A percentile compares a stretch with the other conserved stretches of the same genome.
Conservation (phyloP, 2,113 vertebrate genomes). For the Oceanites oceanicus region DNA sequence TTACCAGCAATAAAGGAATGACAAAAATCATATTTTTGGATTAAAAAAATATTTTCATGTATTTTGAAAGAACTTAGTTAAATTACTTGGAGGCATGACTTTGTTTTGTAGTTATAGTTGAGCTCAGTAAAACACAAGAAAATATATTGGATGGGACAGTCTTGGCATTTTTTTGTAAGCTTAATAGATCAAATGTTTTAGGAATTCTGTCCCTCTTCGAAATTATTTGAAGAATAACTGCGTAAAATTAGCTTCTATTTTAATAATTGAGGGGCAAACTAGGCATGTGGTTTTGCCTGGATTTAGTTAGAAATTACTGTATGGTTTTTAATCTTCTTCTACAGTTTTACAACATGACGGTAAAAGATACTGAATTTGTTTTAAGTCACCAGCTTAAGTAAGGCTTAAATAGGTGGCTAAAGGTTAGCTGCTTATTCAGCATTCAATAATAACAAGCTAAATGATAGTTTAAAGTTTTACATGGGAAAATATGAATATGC, state of each 20-base stretch:
- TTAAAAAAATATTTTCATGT: constrained; percentile 23
- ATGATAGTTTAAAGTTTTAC: neutral
- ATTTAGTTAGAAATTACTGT: neutral
- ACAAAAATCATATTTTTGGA: neutral
- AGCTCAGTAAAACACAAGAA: neutral
- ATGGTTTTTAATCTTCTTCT: neutral
- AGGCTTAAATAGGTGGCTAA: neutral
- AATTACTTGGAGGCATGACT: neutral
- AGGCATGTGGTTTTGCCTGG: neutral
- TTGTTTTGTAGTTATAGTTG: neutral
- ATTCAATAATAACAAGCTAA: neutral
- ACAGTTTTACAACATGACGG: neutral
- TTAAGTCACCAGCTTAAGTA: neutral
- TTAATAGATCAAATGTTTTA: neutral
- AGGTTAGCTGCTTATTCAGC: constrained; percentile 43
- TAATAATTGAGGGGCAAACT: neutral
- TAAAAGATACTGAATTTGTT: neutral
- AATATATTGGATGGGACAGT: neutral
- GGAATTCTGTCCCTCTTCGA: neutral
- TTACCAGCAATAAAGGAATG: neutral
- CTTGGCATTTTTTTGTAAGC: neutral
- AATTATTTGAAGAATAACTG: neutral
- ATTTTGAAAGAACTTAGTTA: neutral
- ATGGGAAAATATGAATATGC: neutral
- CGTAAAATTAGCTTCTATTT: neutral